Conservation (phyloP, 2,888 invertebrate genomes). For the Cabera pusaria region DNA sequence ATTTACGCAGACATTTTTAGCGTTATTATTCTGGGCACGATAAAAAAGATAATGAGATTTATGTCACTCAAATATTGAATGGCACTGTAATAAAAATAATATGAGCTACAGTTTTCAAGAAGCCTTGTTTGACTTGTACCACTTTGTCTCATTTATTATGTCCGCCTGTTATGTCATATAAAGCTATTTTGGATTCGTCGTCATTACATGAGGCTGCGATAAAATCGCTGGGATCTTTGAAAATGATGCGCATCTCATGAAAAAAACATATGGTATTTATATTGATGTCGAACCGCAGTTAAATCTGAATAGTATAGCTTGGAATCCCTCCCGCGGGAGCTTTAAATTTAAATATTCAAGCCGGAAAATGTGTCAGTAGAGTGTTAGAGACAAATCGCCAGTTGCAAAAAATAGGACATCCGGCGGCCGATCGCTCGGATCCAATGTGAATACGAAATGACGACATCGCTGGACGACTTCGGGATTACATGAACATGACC, state of each 20-base stretch:
- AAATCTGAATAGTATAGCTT: conserved; percentile 13
- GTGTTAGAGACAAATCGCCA: conserved; percentile 26
- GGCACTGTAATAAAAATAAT: too few relatives aligned
- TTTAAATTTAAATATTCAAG: conserved; percentile 22
- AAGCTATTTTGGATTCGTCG: too few relatives aligned
- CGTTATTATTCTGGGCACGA: conserved; percentile 3
- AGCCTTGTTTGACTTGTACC: too few relatives aligned
- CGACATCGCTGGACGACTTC: conserved; percentile 21
- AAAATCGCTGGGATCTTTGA: too few relatives aligned
- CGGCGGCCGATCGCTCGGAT: conserved; percentile 32
- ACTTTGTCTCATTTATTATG: too few relatives aligned
- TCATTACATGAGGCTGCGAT: too few relatives aligned
- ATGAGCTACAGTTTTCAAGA: too few relatives aligned
- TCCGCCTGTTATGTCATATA: too few relatives aligned
- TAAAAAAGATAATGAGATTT: conserved; percentile 4
- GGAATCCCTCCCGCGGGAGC: conserved; percentile 6
- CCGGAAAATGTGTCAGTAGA: conserved; percentile 27
- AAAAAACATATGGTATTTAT: conserved; percentile 6
- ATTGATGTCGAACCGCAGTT: conserved; percentile 10
- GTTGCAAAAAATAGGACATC: conserved; percentile 40
- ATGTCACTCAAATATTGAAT: conserved; percentile 4
- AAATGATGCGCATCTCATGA: conserved; percentile 7
- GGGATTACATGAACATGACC: conserved; percentile 27
- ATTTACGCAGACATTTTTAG: conserved; percentile 20
- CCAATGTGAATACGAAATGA: conserved; percentile 37